These are phyloP conservation scores for Labia minor DNA, from an alignment of 2,888 invertebrate genomes.

Conservation along the genomic window DNA sequence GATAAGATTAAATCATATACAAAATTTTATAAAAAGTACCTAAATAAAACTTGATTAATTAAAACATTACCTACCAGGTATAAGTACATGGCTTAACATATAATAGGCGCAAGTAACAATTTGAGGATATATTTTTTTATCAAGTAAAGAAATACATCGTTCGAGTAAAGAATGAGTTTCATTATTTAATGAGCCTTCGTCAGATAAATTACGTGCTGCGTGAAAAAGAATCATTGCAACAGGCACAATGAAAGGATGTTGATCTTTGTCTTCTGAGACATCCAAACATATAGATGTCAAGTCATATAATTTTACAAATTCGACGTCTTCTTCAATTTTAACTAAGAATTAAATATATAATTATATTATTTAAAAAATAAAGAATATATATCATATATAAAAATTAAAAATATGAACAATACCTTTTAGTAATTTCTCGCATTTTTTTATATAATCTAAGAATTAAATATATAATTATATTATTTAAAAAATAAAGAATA, in stretches of 20 bases:
- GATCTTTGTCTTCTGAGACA: conserved; percentile 50
- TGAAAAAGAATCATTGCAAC: conserved; percentile 85
- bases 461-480: too few species aligned
- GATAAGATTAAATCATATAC: too few species aligned
- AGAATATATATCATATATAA: too few species aligned
- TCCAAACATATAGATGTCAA: conserved; percentile 72
- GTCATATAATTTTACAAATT: conserved; percentile 88
- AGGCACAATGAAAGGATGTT: conserved; percentile 86
- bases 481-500: too few species aligned
- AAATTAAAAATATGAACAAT: too few species aligned
- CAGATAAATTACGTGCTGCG: conserved; percentile 71
- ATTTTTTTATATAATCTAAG: too few species aligned
- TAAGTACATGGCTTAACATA: conserved; percentile 75
- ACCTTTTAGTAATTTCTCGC: too few species aligned
- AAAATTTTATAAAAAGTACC: background rate
- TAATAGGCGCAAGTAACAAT: conserved; percentile 81
- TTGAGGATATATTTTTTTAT: conserved; percentile 68
- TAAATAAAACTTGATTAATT: background rate
- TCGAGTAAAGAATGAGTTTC: conserved; percentile 67
- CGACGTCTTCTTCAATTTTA: conserved; percentile 56
- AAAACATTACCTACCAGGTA: conserved; percentile 44
- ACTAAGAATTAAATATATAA: conserved; percentile 18
- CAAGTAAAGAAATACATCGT: conserved; percentile 67
- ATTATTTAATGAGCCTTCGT: conserved; percentile 41
- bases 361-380: too few species aligned